phyloP scores from a whole-genome alignment of 2,113 vertebrate species.

The Puntigrus tetrazona region DNA sequence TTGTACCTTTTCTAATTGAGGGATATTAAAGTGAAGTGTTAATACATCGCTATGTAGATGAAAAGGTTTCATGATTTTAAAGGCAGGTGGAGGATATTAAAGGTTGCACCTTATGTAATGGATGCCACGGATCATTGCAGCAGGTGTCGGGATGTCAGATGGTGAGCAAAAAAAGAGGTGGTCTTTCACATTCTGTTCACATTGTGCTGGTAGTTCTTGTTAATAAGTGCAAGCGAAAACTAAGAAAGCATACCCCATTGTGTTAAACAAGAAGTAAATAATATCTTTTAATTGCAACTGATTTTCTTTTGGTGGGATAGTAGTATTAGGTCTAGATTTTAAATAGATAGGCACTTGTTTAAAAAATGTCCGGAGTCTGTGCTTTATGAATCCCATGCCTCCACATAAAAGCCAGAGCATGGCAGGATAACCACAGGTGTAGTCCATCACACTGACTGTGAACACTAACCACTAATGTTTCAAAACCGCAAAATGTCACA shows the following conservation, averaged over 20 bases:
- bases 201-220: not conserved
- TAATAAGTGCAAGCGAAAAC: not conserved
- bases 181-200: not conserved
- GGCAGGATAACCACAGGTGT: not conserved
- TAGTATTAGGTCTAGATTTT: not conserved
- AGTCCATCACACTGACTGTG: not conserved
- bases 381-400: slow-evolving; percentile 2
- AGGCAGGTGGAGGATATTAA: slow-evolving; percentile 26
- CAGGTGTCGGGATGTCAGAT: slow-evolving; percentile 21
- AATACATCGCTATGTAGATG: not conserved
- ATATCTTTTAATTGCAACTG: not conserved
- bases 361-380: not conserved
- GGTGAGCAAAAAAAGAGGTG: not conserved
- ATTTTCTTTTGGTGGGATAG: not conserved
- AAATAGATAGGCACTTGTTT: not conserved
- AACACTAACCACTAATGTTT: not conserved
- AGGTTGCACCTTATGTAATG: slow-evolving; percentile 6
- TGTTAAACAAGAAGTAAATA: not conserved
- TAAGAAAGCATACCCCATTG: too few species aligned
- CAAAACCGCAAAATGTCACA: not conserved
- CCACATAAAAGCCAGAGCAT: not conserved
- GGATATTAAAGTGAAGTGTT: not conserved
- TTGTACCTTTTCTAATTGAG: slow-evolving; percentile 4
- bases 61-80: not conserved
- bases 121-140: slow-evolving; percentile 18